Conservation (phyloP, 2,113 vertebrate species). For the Mola mola region DNA sequence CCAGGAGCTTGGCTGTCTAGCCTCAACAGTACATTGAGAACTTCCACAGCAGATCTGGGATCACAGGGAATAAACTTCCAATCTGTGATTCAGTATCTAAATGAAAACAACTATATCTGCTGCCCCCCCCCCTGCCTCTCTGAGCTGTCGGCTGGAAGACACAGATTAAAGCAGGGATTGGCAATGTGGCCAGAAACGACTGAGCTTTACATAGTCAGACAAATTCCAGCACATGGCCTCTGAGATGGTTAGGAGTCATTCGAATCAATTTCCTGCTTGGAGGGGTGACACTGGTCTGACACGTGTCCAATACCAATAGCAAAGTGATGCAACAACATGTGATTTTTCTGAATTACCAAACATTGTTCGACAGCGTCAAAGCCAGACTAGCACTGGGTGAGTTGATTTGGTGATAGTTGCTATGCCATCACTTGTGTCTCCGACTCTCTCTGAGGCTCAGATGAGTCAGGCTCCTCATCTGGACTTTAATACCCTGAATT, state of each 20-base stretch:
- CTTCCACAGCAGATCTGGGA: conserved; percentile 26
- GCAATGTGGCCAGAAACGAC: conserved; percentile 1
- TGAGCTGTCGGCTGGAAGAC: conserved; percentile 31
- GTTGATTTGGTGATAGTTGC: conserved; percentile 59
- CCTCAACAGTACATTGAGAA: conserved; percentile 31
- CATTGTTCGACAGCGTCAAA: background rate
- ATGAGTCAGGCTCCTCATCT: background rate
- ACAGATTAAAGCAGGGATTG: conserved; percentile 50
- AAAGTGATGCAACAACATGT: conserved; percentile 3
- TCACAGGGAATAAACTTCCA: conserved; percentile 34
- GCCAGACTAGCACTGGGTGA: conserved; percentile 2
- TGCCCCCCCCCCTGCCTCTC: conserved; percentile 17
- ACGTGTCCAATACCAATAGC: conserved; percentile 45
- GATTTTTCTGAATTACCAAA: conserved; percentile 34
- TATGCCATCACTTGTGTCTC: conserved; percentile 1
- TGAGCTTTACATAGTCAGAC: conserved; percentile 49
- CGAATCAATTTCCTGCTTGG: conserved; percentile 54
- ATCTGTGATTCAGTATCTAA: conserved; percentile 40
- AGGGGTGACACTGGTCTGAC: conserved; percentile 32
- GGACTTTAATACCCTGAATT: background rate
- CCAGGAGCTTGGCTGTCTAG: conserved; percentile 7
- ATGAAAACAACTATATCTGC: conserved; percentile 22
- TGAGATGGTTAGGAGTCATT: conserved; percentile 25
- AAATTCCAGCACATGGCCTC: conserved; percentile 47
- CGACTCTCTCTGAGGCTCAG: background rate